Base-by-base conservation (phyloP, 2,113 vertebrate species). In the Xenopus laevis region DNA sequence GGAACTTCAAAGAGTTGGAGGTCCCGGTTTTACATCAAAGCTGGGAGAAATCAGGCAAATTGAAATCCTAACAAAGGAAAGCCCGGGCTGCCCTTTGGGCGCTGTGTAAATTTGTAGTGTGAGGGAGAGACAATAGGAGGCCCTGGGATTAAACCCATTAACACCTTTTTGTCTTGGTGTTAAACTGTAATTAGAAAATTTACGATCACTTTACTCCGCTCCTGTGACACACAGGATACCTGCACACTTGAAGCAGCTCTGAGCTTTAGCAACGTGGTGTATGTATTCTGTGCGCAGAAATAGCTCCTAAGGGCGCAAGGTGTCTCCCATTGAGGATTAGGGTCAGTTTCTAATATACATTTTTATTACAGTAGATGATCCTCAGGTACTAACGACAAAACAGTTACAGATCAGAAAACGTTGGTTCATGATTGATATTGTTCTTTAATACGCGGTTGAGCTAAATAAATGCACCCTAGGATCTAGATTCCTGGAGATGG, bases 1-100 rank as follows among this genome's bases (percentile, higher is more conserved):
- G 86, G 86, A 83, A 91, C 91, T 92, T 91, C 91, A 92, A 89
- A 93, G 87, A 84, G 84, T 82, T 84, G 79, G 86, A 82, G 87
- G 88, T 87, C 87, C 86, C 87, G 87, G 84, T 89, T 89, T 90
- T 87, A 89, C 89, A 90, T 92, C 88, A 94, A 86, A 95, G 86
- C 68, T 84, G 77, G 83, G 81, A 85, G 60, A 84, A 85, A 84
- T 81, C 83, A 87, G 79, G 83, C 77, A 84, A 88, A 89, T 87
- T 89, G 89, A 87, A 87, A 87, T 88, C 79, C 84, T 82, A 86
- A 87, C 86, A 89, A 86, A 86, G 85, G 82, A 81, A 78, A 82
- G 81, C 83, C 85, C 86, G 89, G 78, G 83, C 82, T 83, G 84
- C 85, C 86, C 89, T 84, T 80, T 88, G 86, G 79, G 81, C 84